Evolutionary conservation across 1,140 invertebrate species (phyloP), one percentile per base, ranked within the genome.

Genomic region (Drosophila kurseongensis): DNA sequence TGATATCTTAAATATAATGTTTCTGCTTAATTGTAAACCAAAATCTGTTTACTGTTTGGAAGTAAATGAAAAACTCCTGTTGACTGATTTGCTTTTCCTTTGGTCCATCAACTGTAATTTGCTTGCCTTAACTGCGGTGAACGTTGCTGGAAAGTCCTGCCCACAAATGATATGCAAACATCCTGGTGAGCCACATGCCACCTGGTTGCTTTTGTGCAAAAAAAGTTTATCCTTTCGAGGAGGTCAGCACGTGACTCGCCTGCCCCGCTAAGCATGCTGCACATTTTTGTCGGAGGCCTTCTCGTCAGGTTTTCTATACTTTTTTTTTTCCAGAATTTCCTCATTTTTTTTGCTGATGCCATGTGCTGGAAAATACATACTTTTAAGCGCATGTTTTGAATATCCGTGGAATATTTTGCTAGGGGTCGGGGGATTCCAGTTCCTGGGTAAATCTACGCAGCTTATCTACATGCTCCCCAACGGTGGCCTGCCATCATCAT

Each of bases 371-470:
- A 80, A 81, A 82, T 82, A 86, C 83, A 68, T 66, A 66, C 44
- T 81, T 86, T 86, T 67, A 66, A 86, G 83, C 62, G 84, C 83
- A 86, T 88, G 84, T 88, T 88, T 88, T 88, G 83, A 88, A 88
- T 88, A 86, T 88, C 88, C 83, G 72, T 65, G 82, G 47, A 71
- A 86, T 88, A 76, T 88, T 88, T 78, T n/a, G 59, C 48, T 47
- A 47, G 35, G 7, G 44, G 51, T 12, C 13, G 51, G 18, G 18
- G n/a, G 8, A 29, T 8, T 65, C 62, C 68, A 51, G 42, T 75
- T 81, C 63, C 48, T 42, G 58, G 68, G 63, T 52, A 81, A 81
- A 80, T 88, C 78, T 73, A 89, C 80, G 84, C 73, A 84, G 84
- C 80, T 89, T 89, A 89, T 89, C 84, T 89, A 75, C 69, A 72